Evolutionary conservation across 37 sponge, comb jelly and placozoan species (phyloP), one percentile per base, ranked within the genome.

Genomic region (Amphimedon queenslandica): DNA sequence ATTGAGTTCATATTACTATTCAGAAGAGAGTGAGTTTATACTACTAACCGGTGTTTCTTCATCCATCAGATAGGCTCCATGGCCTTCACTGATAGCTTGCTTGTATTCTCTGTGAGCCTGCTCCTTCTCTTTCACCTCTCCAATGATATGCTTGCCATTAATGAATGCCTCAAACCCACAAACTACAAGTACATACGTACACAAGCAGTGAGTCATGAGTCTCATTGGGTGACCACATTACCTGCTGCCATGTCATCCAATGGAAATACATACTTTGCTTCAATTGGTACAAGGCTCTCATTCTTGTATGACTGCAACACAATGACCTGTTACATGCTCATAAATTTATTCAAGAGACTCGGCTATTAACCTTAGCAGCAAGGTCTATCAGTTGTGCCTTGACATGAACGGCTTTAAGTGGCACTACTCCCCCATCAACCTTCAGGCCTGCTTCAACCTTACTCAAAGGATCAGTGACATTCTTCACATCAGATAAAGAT

Each of bases 51-150:
- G 93, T 53, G 94, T 89, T 71, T 98, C 99, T 57, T 95, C 96
- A 37, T 98, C 99, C 99, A 98, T 98, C 73, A 98, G 96, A 78
- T 98, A 98, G 25, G 99, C 99, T 25, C 99, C 99, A 76, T 98
- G 96, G 21, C 99, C 99, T 69, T 92, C 78, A 43, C 88, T 86
- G 60, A 98, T 93, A 70, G 99, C 99, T 71, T 98, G 93, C 60
- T 73, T 92, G 86, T 98, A 98, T 74, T 98, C 99, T 51, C 80
- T 79, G 78, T 94, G 93, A 23, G 99, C 99, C 57, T 92, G 93
- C 66, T 98, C 96, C 85, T 98, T 98, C 93, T 92, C 93, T 81
- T 98, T 98, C 74, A 98, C 93, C 58, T 94, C 80, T 4, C 99
- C 99, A 29, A 94, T 87, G 34, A 98, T 91, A 81, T 98, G 99